A percentile compares a stretch with the other conserved stretches of the same genome.
phyloP scores from a whole-genome alignment of 2,888 invertebrate genomes.

The Archips crataeganus region DNA sequence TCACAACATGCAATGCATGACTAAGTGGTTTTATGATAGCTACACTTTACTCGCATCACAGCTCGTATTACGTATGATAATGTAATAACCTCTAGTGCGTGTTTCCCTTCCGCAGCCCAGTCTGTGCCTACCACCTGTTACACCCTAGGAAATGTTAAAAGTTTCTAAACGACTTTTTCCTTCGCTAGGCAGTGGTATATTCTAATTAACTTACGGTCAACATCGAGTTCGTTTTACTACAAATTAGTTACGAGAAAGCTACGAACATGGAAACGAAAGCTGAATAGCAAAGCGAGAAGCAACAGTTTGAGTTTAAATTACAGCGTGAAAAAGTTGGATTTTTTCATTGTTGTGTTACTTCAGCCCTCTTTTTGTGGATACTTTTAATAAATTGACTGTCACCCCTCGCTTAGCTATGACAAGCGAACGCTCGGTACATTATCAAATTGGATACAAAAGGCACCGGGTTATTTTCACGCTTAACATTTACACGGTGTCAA shows the following conservation, averaged over 20 bases:
- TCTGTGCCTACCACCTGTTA: not conserved
- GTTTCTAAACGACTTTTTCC: conserved; percentile 3
- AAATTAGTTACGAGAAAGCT: not conserved
- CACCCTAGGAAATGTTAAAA: not conserved
- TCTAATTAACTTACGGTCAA: not conserved
- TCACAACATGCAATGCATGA: not conserved
- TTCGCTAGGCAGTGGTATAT: conserved; percentile 5
- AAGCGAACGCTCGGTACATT: not conserved
- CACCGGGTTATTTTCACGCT: not conserved
- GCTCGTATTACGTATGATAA: not conserved
- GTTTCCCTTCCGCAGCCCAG: not conserved
- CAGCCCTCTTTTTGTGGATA: not conserved
- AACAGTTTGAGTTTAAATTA: not conserved
- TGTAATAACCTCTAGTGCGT: not conserved
- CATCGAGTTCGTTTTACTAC: not conserved
- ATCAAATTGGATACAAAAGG: not conserved
- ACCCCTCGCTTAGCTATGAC: not conserved
- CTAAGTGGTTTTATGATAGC: not conserved
- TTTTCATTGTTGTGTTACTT: not conserved
- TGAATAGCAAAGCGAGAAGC: not conserved
- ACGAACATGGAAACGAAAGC: not conserved
- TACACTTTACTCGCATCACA: not conserved
- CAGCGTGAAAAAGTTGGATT: not conserved
- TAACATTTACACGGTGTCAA: not conserved
- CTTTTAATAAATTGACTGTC: conserved; percentile 1